phyloP scores from a whole-genome alignment of 2,888 invertebrate species.

The Eustalomyia histrio region DNA sequence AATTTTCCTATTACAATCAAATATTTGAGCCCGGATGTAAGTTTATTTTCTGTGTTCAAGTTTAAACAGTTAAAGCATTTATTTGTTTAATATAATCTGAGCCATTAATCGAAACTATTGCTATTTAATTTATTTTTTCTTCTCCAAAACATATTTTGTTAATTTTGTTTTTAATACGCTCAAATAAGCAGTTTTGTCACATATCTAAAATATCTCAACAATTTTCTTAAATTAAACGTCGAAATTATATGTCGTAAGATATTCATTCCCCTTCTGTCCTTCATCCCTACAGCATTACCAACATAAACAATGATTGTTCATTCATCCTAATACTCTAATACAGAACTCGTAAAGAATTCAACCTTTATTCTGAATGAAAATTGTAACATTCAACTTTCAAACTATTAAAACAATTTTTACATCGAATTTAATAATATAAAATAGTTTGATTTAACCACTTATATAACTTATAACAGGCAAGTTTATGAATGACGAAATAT shows the following conservation, averaged over 20 bases:
- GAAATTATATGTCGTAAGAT: conserved; percentile 41
- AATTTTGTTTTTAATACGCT: conserved; percentile 47
- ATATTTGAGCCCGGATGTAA: too few species aligned
- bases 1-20: too few species aligned
- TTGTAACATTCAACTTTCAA: too few species aligned
- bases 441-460: too few species aligned
- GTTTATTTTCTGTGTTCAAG: too few species aligned
- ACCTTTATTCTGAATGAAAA: too few species aligned
- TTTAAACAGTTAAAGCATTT: background rate
- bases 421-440: too few species aligned
- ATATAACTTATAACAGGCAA: too few species aligned
- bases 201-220: conserved; percentile 38
- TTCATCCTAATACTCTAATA: background rate
- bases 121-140: background rate
- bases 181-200: conserved; percentile 46
- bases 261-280: background rate
- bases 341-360: too few species aligned
- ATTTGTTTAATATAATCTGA: background rate
- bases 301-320: conserved; percentile 22
- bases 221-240: conserved; percentile 58
- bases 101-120: background rate
- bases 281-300: background rate
- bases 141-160: conserved; percentile 11
- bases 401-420: too few species aligned
- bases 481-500: too few species aligned